Base-by-base conservation (phyloP, 2,113 vertebrate genomes). In the Rostratula benghalensis region DNA sequence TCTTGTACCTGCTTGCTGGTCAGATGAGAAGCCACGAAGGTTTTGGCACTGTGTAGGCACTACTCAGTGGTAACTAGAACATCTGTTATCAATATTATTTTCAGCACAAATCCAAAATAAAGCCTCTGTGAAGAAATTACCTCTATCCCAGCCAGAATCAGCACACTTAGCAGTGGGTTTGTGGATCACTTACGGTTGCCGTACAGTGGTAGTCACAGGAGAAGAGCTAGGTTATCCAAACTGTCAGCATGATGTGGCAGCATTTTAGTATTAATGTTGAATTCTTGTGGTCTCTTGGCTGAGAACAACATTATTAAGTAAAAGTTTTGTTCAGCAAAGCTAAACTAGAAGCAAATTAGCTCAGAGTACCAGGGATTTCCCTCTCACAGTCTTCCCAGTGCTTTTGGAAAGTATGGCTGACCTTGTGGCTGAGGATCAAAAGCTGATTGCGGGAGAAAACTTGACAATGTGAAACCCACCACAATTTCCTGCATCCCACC, bases 401-500 rank as follows among this genome's bases (percentile, higher is more conserved):
- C 11, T 51, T 50, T 15, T 41, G n/a, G 54, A 56, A 22, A 64
- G 28, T n/a, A 22, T 2, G 6, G 13, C 43, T 51, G 54, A 24
- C n/a, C 11, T 41, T 37, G 24, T 22, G 67, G 35, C 41, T 45
- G 37, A 65, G 23, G 23, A 31, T 85, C 15, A 35, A 30, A 60
- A 54, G 33, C 15, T 21, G 46, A 19, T 37, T 23, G 31, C 53
- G 12, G 25, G 28, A 17, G 13, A n/a, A 19, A 30, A 19, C 5
- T 19, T 13, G 25, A 11, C 43, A 3, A 28, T 9, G 31, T 19
- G 25, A 70, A 35, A 25, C 23, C n/a, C 19, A 7, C 12, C 1
- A 1, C 15, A 5, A 1, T 30, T 68, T 68, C 13, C 60, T 15
- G 3, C 11, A 1, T 5, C 9, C 17, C 20, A 41, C 15, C n/a